These are phyloP conservation scores for Lophotis ruficrista DNA, from an alignment of 2,113 vertebrate species.

Conservation along the genomic window DNA sequence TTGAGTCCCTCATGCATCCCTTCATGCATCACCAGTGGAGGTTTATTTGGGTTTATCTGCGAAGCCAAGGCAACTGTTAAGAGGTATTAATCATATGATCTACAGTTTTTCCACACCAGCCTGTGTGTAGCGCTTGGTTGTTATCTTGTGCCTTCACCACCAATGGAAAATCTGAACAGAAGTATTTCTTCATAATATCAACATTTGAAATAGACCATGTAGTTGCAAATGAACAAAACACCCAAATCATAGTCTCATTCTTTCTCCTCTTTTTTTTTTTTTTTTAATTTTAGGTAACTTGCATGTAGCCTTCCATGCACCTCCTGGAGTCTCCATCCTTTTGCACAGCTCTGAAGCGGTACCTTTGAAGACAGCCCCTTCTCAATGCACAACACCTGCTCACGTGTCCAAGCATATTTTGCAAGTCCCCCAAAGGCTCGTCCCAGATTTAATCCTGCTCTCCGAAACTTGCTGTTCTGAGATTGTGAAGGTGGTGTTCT, in stretches of 20 bases:
- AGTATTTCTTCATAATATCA: not conserved
- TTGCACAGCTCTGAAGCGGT: not conserved
- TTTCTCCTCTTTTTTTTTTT: not conserved
- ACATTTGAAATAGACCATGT: not conserved
- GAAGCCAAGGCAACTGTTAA: not conserved
- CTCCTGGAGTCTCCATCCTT: not conserved
- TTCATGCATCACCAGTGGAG: not conserved
- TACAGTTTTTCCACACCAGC: not conserved
- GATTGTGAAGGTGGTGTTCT: not conserved
- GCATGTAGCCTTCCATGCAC: rapidly evolving
- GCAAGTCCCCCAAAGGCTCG: not conserved
- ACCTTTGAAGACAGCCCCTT: not conserved
- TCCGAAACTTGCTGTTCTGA: not conserved
- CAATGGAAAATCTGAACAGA: not conserved
- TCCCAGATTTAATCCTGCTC: not conserved
- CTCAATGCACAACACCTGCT: not conserved
- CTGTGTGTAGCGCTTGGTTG: not conserved
- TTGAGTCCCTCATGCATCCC: not conserved
- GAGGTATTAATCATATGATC: not conserved
- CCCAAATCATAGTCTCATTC: rapidly evolving
- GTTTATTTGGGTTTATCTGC: not conserved
- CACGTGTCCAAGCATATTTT: not conserved
- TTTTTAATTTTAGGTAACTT: not conserved
- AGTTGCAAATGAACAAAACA: not conserved
- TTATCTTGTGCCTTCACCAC: not conserved